Evolutionary conservation across 2,113 vertebrate species (phyloP), one percentile per base, ranked within the genome.

Genomic region (Trichomycterus rosablanca): DNA sequence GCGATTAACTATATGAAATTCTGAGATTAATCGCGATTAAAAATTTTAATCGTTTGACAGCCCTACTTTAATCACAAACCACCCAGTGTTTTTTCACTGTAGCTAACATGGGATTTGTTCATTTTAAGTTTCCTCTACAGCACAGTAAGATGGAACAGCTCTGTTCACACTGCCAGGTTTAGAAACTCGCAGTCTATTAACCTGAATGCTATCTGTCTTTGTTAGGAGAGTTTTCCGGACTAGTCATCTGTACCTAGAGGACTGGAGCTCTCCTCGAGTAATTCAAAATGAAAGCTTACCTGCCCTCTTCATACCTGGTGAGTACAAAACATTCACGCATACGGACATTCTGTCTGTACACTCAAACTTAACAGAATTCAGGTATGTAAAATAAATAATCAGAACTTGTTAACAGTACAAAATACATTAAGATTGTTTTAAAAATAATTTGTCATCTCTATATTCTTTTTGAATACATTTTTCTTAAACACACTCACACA

Each of bases 221-320:
- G 70, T 60, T 48, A 99, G 97, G 89, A 97, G 95, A 79, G 97
- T 95, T 87, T 99, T 99, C 76, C 95, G 98, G 83, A 96, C 93
- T 14, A 93, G 95, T 76, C 95, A 98, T 84, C 95, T 98, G 85
- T 98, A 96, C 70, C 91, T 98, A 78, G 96, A 99, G 76, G 96
- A 99, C 77, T 95, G 93, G 87, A 95, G 79, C 73, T 97, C 96
- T 26, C 93, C 93, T 15, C 88, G 93, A 61, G 95, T 98, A 80
- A 93, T 97, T 77, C 91, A 90, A 84, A 96, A 96, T 86, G 94
- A 98, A 74, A 96, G 86, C 79, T 93, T 97, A 70, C 94, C 95
- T 55, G 84, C 96, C 76, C 94, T 97, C 75, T 91, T 93, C 48
- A 94, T 98, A 80, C 91, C 93, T 78, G 95, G 97, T 98, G 84